Base-by-base conservation (phyloP, 2,113 vertebrate genomes). In the Neogobius melanostomus region DNA sequence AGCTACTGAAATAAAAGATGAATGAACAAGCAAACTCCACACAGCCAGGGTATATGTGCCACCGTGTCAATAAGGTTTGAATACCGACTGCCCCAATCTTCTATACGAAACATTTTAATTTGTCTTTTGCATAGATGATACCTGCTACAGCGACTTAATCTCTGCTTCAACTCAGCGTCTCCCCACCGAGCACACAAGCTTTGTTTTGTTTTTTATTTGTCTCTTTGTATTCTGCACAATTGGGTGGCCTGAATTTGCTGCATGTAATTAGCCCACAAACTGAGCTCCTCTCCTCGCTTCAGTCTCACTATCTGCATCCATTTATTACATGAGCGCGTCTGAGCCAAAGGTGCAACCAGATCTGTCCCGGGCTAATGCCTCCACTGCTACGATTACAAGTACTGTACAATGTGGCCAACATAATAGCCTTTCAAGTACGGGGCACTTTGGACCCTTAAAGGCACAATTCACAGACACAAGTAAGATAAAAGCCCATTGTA, bases 271-370 rank as follows among this genome's bases (percentile, higher is more conserved):
- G 59, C 59, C 59, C 7, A 69, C 61, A 79, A 76, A 74, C 17
- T 21, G 44, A 77, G n/a, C 51, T 7, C 0, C 46, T 71, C 8
- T 54, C 56, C 68, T 28, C 64, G n/a, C 62, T 59, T 42, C 68
- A 28, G 49, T 71, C 65, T 45, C 28, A 47, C 7, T 1, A 6
- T 70, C 60, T 43, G 71, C 11, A 67, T 61, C 76, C 6, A 69
- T 81, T 79, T 75, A 73, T 84, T 28, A 75, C 74, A 54, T 74
- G 57, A 70, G 14, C 46, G 61, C 44, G 54, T 75, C 42, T 42
- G 48, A 75, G 71, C 46, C 57, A 68, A 73, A 74, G n/a, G 51
- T 72, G 54, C 54, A 45, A 71, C 63, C 53, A 17, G 69, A 75
- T 77, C 73, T 75, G 53, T 8, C 36, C 69, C 6, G 4, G 57